Conservation (phyloP, 2,888 invertebrate genomes). For the Callosobruchus maculatus region DNA sequence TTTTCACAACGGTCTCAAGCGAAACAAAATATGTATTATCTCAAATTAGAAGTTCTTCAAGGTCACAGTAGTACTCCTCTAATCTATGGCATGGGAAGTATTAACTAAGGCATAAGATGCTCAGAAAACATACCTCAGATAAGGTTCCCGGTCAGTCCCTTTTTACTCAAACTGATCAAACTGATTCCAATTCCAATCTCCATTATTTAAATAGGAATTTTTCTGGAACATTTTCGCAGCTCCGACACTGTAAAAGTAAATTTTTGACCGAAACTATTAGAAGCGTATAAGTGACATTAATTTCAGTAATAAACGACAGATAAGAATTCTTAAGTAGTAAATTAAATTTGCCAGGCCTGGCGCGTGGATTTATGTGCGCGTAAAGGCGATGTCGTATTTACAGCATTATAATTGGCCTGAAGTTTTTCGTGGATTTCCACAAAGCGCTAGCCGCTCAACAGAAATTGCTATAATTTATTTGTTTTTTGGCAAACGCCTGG, state of each 20-base stretch:
- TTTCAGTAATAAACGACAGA: constrained; percentile 45
- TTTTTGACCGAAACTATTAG: constrained; percentile 38
- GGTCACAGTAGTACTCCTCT: no score
- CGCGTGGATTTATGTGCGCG: constrained; percentile 30
- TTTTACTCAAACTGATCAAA: no score
- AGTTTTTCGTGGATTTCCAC: constrained; percentile 11
- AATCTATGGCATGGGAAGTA: no score
- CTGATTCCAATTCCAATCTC: no score
- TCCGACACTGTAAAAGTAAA: neutral
- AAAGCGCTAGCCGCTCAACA: neutral
- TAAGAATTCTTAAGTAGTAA: constrained; percentile 39
- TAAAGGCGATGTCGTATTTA: constrained; percentile 26
- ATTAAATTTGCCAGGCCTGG: constrained; percentile 30
- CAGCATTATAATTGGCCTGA: constrained; percentile 32
- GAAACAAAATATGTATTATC: no score
- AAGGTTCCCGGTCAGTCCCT: no score
- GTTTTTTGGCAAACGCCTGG: constrained; percentile 7
- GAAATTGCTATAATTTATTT: neutral
- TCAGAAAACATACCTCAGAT: no score
- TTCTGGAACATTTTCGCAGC: constrained; percentile 18
- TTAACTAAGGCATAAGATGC: no score
- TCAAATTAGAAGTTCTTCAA: no score
- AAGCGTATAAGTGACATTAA: constrained; percentile 43
- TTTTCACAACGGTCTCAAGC: no score
- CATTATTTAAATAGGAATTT: no score